These are phyloP conservation scores for Cenopis cana DNA, from an alignment of 2,888 invertebrate genomes.

Conservation along the genomic window DNA sequence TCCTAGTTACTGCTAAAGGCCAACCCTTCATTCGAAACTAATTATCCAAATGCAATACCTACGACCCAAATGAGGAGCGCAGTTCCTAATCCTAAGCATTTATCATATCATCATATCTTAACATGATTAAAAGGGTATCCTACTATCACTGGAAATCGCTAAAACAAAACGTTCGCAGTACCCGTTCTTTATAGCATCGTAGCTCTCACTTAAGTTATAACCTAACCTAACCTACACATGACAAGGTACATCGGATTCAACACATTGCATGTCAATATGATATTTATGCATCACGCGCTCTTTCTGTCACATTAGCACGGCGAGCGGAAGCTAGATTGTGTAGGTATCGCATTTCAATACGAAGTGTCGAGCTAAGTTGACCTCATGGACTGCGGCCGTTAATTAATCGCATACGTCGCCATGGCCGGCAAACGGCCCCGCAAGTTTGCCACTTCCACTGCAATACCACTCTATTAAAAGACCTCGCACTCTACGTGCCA, in stretches of 20 bases:
- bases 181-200: background rate
- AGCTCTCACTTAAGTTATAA: background rate
- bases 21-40: too few species aligned
- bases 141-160: background rate
- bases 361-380: background rate
- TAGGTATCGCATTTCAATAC: background rate
- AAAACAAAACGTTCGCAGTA: background rate
- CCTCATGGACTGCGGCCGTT: conserved; percentile 55
- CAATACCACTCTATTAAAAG: conserved; percentile 38
- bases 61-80: too few species aligned
- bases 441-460: conserved; percentile 25
- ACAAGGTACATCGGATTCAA: conserved; percentile 1
- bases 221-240: conserved; percentile 24
- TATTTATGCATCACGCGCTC: background rate
- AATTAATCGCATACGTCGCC: conserved; percentile 58
- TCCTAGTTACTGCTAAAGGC: too few species aligned
- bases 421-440: conserved; percentile 16
- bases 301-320: background rate
- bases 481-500: conserved; percentile 30
- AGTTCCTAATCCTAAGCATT: too few species aligned
- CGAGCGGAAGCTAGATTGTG: background rate
- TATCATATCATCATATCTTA: too few species aligned
- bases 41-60: too few species aligned
- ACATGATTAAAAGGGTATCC: background rate
- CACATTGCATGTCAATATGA: background rate